Evolutionary conservation across 2,888 invertebrate species (phyloP).

Genomic region (Eupithecia vulgata): DNA sequence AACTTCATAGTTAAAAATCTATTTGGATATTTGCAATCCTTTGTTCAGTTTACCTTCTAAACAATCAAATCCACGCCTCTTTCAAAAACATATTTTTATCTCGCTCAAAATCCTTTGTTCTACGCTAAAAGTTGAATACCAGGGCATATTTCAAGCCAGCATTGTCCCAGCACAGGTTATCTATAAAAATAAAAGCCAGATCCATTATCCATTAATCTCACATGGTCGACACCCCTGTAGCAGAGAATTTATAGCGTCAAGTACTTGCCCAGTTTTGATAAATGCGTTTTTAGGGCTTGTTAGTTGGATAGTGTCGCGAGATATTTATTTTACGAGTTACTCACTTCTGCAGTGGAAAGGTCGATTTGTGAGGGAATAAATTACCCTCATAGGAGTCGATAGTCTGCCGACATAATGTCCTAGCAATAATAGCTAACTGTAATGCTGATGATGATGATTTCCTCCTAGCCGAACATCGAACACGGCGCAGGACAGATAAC

Average conservation of each 20-base stretch:
- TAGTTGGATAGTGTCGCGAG: slow-evolving; percentile 61
- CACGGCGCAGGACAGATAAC: too few species aligned
- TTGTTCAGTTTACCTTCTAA: background rate
- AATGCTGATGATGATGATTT: too few species aligned
- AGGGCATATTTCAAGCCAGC: slow-evolving; percentile 34
- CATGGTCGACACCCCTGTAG: slow-evolving; percentile 52
- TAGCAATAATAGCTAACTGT: background rate
- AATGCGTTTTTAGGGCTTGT: slow-evolving; percentile 60
- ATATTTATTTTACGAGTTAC: slow-evolving; percentile 58
- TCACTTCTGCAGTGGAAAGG: slow-evolving; percentile 42
- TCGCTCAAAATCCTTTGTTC: slow-evolving; percentile 1
- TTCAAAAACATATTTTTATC: background rate
- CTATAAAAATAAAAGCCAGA: slow-evolving; percentile 51
- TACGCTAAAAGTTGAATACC: slow-evolving; percentile 7
- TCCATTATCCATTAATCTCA: slow-evolving; percentile 55
- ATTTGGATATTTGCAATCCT: background rate
- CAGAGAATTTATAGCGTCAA: slow-evolving; percentile 61
- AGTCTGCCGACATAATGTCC: background rate
- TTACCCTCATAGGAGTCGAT: background rate
- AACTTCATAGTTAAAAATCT: background rate
- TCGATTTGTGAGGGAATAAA: slow-evolving; percentile 32
- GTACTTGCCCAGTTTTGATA: slow-evolving; percentile 63
- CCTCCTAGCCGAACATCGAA: too few species aligned
- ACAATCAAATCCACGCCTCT: background rate
- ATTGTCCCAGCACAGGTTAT: slow-evolving; percentile 46